phyloP scores from a whole-genome alignment of 2,113 vertebrate species.

The Vanacampus margaritifer region DNA sequence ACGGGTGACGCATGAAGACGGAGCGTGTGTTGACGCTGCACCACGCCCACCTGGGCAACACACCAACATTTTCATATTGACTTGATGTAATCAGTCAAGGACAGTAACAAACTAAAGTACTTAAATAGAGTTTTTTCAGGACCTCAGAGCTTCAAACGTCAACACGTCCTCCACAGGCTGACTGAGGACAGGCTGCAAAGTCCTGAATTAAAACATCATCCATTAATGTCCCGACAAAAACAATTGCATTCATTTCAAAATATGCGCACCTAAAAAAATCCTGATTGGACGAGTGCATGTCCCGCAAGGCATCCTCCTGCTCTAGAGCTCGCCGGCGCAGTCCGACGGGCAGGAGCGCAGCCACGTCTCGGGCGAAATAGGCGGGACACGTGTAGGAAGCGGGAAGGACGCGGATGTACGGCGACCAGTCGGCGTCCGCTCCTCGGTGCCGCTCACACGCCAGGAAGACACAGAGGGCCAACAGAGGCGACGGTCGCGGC shows the following conservation, averaged over 20 bases:
- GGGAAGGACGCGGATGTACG: conserved; percentile 85
- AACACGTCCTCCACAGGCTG: conserved; percentile 70
- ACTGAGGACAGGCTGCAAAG: conserved; percentile 81
- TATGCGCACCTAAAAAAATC: conserved; percentile 72
- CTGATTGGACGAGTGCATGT: conserved; percentile 69
- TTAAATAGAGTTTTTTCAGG: not conserved
- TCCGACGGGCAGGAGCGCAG: conserved; percentile 71
- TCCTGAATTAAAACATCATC: conserved; percentile 38
- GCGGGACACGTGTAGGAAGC: conserved; percentile 80
- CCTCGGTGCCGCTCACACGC: conserved; percentile 80
- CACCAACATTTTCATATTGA: no score
- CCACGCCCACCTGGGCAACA: conserved; percentile 84
- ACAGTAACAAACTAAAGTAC: not conserved
- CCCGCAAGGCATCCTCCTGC: conserved; percentile 69
- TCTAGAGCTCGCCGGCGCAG: conserved; percentile 69
- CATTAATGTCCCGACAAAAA: not conserved
- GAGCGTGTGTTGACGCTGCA: conserved; percentile 91
- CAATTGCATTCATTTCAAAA: not conserved
- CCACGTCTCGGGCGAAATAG: conserved; percentile 67
- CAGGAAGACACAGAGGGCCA: conserved; percentile 85
- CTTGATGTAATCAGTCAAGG: not conserved
- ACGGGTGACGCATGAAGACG: conserved; percentile 78
- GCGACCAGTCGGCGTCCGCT: conserved; percentile 79
- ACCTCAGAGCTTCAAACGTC: conserved; percentile 76
- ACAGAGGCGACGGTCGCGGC: conserved; percentile 74